Conservation (phyloP, 2,113 vertebrate species). For the Atlantisia rogersi region DNA sequence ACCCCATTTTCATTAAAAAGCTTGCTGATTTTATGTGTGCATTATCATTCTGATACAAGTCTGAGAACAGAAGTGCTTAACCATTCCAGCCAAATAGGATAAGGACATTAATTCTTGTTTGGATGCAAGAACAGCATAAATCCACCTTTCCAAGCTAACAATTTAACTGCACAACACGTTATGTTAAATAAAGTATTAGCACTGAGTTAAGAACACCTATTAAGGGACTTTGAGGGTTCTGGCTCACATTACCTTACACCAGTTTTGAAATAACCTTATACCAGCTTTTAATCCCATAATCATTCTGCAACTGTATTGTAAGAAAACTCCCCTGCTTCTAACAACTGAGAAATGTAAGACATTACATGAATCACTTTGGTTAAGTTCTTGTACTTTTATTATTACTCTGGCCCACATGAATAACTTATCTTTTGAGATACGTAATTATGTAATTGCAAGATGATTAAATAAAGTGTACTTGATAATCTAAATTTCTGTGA, state of each 20-base stretch:
- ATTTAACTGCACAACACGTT: slow-evolving; percentile 36
- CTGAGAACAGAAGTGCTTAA: slow-evolving; percentile 37
- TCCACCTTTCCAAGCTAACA: slow-evolving; percentile 44
- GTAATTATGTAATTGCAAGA: background rate
- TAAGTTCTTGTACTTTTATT: background rate
- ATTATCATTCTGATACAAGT: slow-evolving; percentile 42
- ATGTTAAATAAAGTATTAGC: slow-evolving; percentile 66
- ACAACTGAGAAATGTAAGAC: background rate
- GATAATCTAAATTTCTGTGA: background rate
- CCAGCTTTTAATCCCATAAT: slow-evolving; percentile 50
- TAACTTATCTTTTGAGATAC: background rate
- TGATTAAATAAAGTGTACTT: background rate
- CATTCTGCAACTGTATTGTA: background rate
- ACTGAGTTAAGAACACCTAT: slow-evolving; percentile 57
- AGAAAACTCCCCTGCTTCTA: slow-evolving; percentile 5
- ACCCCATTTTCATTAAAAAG: slow-evolving; percentile 39
- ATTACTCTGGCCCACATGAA: background rate
- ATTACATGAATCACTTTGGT: background rate
- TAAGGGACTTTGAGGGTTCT: slow-evolving; percentile 66
- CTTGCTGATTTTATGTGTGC: slow-evolving; percentile 57
- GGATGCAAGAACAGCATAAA: slow-evolving; percentile 44
- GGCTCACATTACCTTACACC: slow-evolving; percentile 37
- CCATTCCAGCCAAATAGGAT: slow-evolving; percentile 45
- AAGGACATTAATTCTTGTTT: slow-evolving; percentile 36
- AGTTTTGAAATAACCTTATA: slow-evolving; percentile 46